Conservation (phyloP, 2,797 vertebrate species). For the Megalops cyprinoides region DNA sequence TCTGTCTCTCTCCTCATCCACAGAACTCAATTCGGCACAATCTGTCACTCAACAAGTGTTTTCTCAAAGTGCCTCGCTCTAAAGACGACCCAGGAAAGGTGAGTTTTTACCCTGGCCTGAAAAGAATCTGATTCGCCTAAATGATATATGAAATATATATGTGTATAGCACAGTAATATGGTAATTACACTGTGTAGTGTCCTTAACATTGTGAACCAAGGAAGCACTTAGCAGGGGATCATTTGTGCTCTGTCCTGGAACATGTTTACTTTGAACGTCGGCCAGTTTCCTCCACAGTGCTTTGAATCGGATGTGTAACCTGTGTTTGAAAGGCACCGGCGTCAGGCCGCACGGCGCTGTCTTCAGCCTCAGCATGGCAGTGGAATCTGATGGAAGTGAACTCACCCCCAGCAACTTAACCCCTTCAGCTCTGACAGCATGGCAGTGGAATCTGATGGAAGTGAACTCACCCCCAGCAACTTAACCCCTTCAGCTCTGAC, state of each 20-base stretch:
- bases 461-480: background rate
- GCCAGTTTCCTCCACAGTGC: background rate
- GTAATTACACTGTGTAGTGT: background rate
- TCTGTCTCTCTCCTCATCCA: conserved; percentile 23
- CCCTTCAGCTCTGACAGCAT: background rate
- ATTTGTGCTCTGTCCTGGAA: background rate
- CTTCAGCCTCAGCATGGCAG: background rate
- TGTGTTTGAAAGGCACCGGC: background rate
- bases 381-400: background rate
- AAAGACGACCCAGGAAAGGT: conserved; percentile 91
- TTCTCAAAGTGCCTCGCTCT: conserved; percentile 91
- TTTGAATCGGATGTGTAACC: background rate
- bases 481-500: background rate
- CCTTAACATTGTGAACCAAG: background rate
- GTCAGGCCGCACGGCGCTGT: background rate
- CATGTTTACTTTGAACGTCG: background rate
- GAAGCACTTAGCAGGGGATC: background rate
- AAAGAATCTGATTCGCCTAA: too few species aligned
- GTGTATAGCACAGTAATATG: background rate
- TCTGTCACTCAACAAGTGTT: conserved; percentile 89
- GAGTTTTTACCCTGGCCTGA: too few species aligned
- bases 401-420: background rate
- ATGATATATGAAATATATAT: background rate
- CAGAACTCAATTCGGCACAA: conserved; percentile 85
- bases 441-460: background rate